Conservation (phyloP, 1,140 invertebrate genomes). For the Drosophila sproati region DNA sequence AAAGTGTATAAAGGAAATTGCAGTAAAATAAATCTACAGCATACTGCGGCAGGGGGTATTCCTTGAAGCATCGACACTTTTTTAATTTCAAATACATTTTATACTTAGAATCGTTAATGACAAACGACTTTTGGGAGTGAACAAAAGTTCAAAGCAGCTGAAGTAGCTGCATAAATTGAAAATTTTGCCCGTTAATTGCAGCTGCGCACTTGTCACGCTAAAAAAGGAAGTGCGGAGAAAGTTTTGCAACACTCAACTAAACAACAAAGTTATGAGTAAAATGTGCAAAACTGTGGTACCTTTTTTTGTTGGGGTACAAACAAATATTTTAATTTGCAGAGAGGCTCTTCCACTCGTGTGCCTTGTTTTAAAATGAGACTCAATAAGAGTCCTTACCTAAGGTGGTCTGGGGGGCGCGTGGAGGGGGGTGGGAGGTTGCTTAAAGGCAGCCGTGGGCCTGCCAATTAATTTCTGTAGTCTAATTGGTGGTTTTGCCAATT, state of each 20-base stretch:
- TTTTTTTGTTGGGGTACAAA: slow-evolving; percentile 31
- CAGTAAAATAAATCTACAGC: too few species aligned
- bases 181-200: slow-evolving; percentile 14
- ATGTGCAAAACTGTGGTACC: slow-evolving; percentile 42
- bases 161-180: neutral
- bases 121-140: slow-evolving; percentile 18
- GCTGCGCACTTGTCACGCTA: slow-evolving; percentile 20
- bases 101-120: neutral
- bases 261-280: slow-evolving; percentile 49
- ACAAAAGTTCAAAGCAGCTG: slow-evolving; percentile 1
- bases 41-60: too few species aligned
- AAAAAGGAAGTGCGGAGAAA: slow-evolving; percentile 43
- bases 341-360: slow-evolving; percentile 1
- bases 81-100: too few species aligned
- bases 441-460: slow-evolving; percentile 38
- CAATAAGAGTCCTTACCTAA: slow-evolving; percentile 7
- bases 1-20: too few species aligned
- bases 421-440: neutral
- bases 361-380: slow-evolving; percentile 12
- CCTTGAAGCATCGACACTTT: too few species aligned
- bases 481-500: slow-evolving; percentile 72
- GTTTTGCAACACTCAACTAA: slow-evolving; percentile 49
- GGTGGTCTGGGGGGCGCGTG: neutral
- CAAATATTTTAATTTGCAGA: slow-evolving; percentile 46
- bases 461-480: slow-evolving; percentile 74